Conservation (phyloP, 2,888 invertebrate genomes). For the Patella ulyssiponensis region DNA sequence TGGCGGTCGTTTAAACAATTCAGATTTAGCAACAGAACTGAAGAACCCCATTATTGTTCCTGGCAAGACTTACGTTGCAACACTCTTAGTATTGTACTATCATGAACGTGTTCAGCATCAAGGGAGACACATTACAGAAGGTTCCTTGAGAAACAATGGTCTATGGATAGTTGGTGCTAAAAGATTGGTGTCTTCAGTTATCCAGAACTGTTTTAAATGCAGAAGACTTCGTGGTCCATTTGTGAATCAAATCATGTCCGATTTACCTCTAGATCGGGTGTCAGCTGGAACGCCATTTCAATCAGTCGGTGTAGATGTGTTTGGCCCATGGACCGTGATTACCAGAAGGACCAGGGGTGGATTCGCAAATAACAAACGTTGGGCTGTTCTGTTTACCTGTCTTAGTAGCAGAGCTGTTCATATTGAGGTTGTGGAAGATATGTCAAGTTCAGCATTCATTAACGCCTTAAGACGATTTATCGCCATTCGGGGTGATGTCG, state of each 20-base stretch:
- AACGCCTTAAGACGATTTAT: constrained; percentile 40
- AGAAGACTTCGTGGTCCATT: constrained; percentile 30
- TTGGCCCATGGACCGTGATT: constrained; percentile 40
- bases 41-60: not conserved
- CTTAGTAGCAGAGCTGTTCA: constrained; percentile 39
- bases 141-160: constrained; percentile 31
- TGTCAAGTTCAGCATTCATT: constrained; percentile 41
- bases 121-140: constrained; percentile 41
- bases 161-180: constrained; percentile 40
- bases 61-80: constrained; percentile 28
- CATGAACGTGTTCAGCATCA: constrained; percentile 39
- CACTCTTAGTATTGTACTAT: constrained; percentile 27
- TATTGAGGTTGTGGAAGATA: constrained; percentile 42
- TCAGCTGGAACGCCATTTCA: constrained; percentile 33
- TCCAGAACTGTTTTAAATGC: constrained; percentile 32
- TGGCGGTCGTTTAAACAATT: constrained; percentile 14
- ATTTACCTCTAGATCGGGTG: constrained; percentile 34
- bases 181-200: constrained; percentile 25
- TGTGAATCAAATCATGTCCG: constrained; percentile 36
- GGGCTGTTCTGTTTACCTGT: constrained; percentile 43
- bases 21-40: not conserved
- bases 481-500: constrained; percentile 22
- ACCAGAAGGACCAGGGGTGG: constrained; percentile 39
- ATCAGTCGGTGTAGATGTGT: constrained; percentile 36
- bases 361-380: constrained; percentile 34